Evolutionary conservation across 1,140 invertebrate genomes (phyloP).

Genomic region (Papilio polyxenes): DNA sequence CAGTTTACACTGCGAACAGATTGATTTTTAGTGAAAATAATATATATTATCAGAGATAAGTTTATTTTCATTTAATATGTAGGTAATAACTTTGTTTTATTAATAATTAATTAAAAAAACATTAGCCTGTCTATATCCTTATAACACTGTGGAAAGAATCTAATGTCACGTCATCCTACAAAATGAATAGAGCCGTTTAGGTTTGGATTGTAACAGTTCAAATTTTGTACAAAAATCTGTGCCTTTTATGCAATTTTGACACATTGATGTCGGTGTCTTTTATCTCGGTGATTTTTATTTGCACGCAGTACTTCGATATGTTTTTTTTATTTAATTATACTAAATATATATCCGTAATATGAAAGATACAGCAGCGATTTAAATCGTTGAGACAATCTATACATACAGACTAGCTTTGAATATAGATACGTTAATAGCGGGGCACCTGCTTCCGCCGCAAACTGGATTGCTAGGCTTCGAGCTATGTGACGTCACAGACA

Average conservation of each 20-base stretch:
- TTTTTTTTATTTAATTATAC: not conserved
- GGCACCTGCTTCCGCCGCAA: slow-evolving; percentile 39
- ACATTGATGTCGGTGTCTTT: too few relatives aligned
- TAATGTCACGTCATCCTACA: too few relatives aligned
- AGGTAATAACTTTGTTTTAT: too few relatives aligned
- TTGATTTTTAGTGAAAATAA: not conserved
- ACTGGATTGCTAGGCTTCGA: slow-evolving; percentile 35
- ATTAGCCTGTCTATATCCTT: too few relatives aligned
- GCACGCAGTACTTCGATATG: not conserved
- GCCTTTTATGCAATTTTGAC: too few relatives aligned
- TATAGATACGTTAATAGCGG: slow-evolving; percentile 38
- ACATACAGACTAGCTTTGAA: slow-evolving; percentile 22
- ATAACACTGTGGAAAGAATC: too few relatives aligned
- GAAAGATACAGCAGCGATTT: not conserved
- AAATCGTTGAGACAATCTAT: slow-evolving; percentile 18
- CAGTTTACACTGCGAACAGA: not conserved
- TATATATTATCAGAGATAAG: not conserved
- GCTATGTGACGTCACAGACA: slow-evolving; percentile 21
- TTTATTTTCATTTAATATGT: too few relatives aligned
- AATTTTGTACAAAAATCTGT: too few relatives aligned
- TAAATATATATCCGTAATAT: not conserved
- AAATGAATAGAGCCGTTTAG: too few relatives aligned
- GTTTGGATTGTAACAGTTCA: too few relatives aligned
- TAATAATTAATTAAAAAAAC: too few relatives aligned
- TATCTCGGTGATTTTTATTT: too few relatives aligned